A percentile compares a stretch with the other conserved stretches of the same genome.
These are phyloP conservation scores for Gonocerus acuteangulatus DNA, from an alignment of 2,888 invertebrate species.

Conservation along the genomic window DNA sequence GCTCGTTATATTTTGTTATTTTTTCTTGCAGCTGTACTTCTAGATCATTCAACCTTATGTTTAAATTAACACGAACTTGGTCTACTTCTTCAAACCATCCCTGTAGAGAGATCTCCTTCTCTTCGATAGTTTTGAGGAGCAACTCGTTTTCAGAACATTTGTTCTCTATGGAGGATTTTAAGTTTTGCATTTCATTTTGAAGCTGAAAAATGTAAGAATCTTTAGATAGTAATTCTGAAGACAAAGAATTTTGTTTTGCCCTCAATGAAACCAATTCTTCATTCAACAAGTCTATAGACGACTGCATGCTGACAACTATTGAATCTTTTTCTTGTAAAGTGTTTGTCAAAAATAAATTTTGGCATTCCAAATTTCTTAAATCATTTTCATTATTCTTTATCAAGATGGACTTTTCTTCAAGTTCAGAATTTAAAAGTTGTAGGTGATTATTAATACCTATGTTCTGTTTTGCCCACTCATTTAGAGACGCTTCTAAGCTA, in stretches of 20 bases:
- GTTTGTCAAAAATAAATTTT: slow-evolving; percentile 15
- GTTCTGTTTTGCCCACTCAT: background rate
- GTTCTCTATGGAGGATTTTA: background rate
- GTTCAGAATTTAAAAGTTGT: background rate
- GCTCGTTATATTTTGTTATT: background rate
- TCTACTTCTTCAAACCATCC: slow-evolving; percentile 4
- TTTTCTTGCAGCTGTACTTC: slow-evolving; percentile 1
- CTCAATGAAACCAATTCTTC: background rate
- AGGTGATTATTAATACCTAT: slow-evolving; percentile 1
- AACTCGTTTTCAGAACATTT: background rate
- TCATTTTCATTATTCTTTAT: slow-evolving; percentile 19
- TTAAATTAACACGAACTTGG: background rate
- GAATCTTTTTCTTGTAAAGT: slow-evolving; percentile 13
- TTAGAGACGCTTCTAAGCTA: slow-evolving; percentile 9
- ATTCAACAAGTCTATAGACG: slow-evolving; percentile 4
- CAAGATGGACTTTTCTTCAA: slow-evolving; percentile 2
- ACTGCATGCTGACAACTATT: slow-evolving; percentile 9
- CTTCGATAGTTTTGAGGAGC: background rate
- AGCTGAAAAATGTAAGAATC: slow-evolving; percentile 1
- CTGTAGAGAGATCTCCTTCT: background rate
- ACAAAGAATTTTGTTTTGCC: slow-evolving; percentile 1
- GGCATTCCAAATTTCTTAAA: slow-evolving; percentile 18
- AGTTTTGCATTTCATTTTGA: background rate
- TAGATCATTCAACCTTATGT: background rate
- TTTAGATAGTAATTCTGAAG: background rate